phyloP scores from a whole-genome alignment of 2,797 vertebrate species.

The Sibirionetta formosa region DNA sequence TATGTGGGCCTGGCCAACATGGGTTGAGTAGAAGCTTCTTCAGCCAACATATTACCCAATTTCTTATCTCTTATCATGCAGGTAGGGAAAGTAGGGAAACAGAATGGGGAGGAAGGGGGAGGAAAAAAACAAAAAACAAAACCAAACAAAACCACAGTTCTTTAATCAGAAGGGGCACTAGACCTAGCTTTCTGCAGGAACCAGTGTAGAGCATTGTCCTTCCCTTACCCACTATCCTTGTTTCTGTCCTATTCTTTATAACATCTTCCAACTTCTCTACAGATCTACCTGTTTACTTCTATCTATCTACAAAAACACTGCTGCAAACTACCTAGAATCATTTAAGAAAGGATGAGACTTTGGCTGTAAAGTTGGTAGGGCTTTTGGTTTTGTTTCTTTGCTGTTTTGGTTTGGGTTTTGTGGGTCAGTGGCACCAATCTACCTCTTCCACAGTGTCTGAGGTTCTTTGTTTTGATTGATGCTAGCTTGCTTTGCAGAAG shows the following conservation, averaged over 20 bases:
- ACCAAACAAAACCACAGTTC: background rate
- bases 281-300: background rate
- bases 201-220: background rate
- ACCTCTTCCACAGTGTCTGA: background rate
- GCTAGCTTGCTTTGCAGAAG: background rate
- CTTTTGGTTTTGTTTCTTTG: rapidly evolving
- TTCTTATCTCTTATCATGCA: background rate
- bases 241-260: background rate
- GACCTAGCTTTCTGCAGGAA: background rate
- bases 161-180: background rate
- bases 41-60: background rate
- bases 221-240: no score
- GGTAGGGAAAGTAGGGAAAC: background rate
- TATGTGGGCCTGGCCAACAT: background rate
- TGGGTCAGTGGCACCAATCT: background rate
- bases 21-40: background rate
- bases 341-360: background rate
- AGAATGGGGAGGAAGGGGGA: background rate
- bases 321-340: background rate
- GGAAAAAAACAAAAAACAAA: background rate
- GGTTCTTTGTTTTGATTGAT: background rate
- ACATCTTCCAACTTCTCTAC: background rate
- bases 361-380: no score
- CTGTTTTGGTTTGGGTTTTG: background rate
- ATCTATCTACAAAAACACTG: background rate